Evolutionary conservation across 2,888 invertebrate species (phyloP).

Genomic region (Endomychus coccineus): DNA sequence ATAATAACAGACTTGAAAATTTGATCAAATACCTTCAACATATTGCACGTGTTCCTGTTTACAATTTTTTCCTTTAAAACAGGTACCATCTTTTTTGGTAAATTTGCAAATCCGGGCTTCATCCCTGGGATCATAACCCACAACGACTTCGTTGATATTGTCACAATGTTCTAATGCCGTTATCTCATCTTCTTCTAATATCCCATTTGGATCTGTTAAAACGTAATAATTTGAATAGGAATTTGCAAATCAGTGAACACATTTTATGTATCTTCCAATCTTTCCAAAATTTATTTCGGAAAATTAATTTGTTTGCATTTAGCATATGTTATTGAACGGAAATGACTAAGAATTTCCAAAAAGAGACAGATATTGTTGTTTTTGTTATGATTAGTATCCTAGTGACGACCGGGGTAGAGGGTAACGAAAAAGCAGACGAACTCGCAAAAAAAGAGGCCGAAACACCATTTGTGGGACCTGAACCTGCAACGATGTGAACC

Average conservation of each 20-base stretch:
- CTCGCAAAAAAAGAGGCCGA: no score
- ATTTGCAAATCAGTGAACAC: background rate
- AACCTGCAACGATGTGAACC: no score
- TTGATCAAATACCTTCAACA: conserved; percentile 23
- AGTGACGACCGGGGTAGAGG: no score
- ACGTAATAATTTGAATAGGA: background rate
- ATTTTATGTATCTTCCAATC: no score
- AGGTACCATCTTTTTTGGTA: conserved; percentile 27
- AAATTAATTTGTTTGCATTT: no score
- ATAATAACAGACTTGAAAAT: background rate
- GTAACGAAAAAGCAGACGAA: no score
- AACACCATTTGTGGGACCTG: no score
- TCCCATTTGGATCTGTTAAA: conserved; percentile 9
- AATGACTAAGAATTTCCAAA: no score
- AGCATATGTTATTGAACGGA: no score
- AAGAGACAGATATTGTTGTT: no score
- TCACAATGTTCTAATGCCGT: conserved; percentile 24
- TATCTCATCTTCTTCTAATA: conserved; percentile 21
- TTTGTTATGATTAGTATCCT: no score
- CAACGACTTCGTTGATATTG: conserved; percentile 31
- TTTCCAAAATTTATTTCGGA: no score
- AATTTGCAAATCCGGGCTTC: conserved; percentile 32
- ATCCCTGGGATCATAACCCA: conserved; percentile 33
- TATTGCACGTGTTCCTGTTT: conserved; percentile 29
- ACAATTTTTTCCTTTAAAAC: conserved; percentile 32